Conservation (phyloP, 2,888 invertebrate species). For the Morinoia aosen region DNA sequence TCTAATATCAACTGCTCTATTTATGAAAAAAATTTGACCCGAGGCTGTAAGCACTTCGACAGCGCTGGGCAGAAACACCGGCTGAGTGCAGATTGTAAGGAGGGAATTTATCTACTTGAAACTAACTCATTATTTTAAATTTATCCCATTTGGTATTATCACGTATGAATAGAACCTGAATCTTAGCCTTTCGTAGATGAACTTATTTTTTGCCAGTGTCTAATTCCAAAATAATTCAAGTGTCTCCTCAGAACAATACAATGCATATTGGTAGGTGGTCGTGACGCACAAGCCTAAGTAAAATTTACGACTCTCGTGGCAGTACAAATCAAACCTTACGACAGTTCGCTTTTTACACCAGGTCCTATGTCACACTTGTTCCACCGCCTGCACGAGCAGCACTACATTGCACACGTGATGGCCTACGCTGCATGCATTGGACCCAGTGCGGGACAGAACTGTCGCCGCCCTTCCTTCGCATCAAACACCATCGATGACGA, state of each 20-base stretch:
- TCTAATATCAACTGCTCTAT: too few species aligned
- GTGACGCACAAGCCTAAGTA: neutral
- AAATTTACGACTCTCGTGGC: neutral
- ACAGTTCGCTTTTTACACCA: slow-evolving; percentile 70
- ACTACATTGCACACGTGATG: slow-evolving; percentile 88
- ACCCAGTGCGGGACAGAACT: slow-evolving; percentile 66
- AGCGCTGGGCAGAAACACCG: too few species aligned
- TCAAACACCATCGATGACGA: neutral
- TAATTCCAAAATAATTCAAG: too few species aligned
- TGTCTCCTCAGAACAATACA: neutral
- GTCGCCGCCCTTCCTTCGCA: slow-evolving; percentile 56
- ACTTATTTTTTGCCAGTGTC: too few species aligned
- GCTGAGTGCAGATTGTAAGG: too few species aligned
- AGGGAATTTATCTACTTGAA: too few species aligned
- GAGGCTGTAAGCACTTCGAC: too few species aligned
- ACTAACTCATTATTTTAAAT: neutral
- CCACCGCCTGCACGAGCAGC: slow-evolving; percentile 90
- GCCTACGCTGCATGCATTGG: slow-evolving; percentile 87
- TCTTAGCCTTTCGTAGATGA: neutral
- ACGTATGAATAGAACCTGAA: neutral
- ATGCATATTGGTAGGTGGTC: neutral
- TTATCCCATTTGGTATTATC: neutral
- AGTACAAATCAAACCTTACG: neutral
- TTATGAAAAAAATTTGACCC: too few species aligned
- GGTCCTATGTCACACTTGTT: slow-evolving; percentile 92